Percentiles rank a stretch among this genome's conserved stretches.
Conservation (phyloP, 1,140 invertebrate species). For the Brachionus calyciflorus region DNA sequence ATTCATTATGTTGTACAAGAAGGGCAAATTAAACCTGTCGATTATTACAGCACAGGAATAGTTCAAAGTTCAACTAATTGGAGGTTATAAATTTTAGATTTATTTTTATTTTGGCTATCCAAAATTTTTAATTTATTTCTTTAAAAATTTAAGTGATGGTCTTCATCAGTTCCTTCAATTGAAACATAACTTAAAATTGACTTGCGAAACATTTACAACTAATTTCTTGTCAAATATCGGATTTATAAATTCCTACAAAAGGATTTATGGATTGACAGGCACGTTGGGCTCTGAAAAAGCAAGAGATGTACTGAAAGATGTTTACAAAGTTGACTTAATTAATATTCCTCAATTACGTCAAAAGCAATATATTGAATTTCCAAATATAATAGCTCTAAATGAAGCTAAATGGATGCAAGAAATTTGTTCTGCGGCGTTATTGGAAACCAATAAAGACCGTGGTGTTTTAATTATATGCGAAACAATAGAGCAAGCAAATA, state of each 20-base stretch:
- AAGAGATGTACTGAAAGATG: neutral
- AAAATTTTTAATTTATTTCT: no score
- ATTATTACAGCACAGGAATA: neutral
- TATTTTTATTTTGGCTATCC: no score
- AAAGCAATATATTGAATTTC: neutral
- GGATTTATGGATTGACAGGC: neutral
- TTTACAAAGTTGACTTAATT: neutral
- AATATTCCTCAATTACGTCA: neutral
- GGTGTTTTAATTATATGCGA: neutral
- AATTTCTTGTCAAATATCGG: no score
- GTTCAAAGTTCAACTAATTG: conserved; percentile 1
- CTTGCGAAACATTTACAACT: neutral
- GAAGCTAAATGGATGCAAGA: neutral
- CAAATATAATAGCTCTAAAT: neutral
- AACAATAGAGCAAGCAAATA: neutral
- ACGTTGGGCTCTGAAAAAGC: neutral
- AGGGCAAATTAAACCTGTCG: neutral
- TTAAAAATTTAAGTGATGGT: no score
- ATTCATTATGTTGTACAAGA: conserved; percentile 1
- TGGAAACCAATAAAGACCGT: neutral
- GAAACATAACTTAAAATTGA: conserved; percentile 28
- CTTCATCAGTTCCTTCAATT: conserved; percentile 37
- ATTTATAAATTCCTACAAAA: no score
- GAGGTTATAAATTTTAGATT: no score
- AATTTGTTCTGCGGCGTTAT: neutral